Conservation (phyloP, 2,797 vertebrate species). For the Esox lucius region DNA sequence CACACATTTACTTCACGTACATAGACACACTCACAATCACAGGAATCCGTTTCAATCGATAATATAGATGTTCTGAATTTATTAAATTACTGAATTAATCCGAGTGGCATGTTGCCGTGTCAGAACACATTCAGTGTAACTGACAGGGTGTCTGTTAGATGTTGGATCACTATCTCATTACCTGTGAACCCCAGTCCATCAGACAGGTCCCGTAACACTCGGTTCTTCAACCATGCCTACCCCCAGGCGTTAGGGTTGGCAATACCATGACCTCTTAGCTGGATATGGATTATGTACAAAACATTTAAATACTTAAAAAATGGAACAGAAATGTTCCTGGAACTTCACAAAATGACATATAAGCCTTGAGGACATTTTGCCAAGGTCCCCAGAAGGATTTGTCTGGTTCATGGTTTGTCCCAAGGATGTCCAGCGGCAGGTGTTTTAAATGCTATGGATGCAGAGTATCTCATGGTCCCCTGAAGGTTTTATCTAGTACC, state of each 20-base stretch:
- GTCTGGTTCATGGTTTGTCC: too few relatives aligned
- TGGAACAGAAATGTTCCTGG: too few relatives aligned
- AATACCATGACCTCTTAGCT: constrained; percentile 24
- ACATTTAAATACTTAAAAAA: too few relatives aligned
- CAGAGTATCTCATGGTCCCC: too few relatives aligned
- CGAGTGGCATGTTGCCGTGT: constrained; percentile 36
- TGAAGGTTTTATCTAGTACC: too few relatives aligned
- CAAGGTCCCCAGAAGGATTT: too few relatives aligned
- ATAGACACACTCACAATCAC: background rate
- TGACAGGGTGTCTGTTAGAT: constrained; percentile 17
- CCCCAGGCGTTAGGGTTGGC: constrained; percentile 13
- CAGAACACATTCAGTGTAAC: constrained; percentile 33
- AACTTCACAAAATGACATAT: too few relatives aligned
- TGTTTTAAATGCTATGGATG: too few relatives aligned
- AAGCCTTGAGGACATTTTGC: too few relatives aligned
- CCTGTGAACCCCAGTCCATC: background rate
- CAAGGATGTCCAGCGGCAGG: too few relatives aligned
- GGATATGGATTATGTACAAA: constrained; percentile 57
- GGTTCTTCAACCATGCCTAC: background rate
- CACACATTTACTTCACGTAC: background rate
- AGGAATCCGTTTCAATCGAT: constrained; percentile 32
- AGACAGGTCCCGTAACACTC: background rate
- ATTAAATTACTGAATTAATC: constrained; percentile 47
- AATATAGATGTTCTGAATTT: constrained; percentile 47
- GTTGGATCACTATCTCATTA: too few relatives aligned